Percentiles rank a stretch among this genome's conserved stretches.
Evolutionary conservation across 2,113 vertebrate species (phyloP).

Genomic region (Syrrhaptes paradoxus): DNA sequence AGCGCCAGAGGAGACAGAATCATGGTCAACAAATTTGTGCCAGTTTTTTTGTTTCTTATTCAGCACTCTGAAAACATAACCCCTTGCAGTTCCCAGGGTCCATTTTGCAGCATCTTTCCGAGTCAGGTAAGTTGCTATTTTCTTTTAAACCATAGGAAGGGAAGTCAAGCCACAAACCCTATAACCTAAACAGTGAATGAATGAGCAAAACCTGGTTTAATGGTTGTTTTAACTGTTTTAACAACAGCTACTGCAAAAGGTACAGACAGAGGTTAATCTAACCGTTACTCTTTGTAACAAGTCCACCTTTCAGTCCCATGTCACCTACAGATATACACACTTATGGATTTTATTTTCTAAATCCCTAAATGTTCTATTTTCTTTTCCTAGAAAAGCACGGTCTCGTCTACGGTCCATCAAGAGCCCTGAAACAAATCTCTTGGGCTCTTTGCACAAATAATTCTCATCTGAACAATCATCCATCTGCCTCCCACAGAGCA

Average conservation of each 20-base stretch:
- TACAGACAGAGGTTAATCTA: not conserved
- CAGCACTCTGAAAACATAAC: not conserved
- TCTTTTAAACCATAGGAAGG: not conserved
- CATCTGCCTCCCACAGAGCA: not conserved
- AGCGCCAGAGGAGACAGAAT: constrained; percentile 1
- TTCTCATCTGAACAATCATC: not conserved
- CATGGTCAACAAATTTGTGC: not conserved
- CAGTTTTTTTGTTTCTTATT: not conserved
- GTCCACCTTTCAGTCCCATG: not conserved
- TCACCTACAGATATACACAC: not conserved
- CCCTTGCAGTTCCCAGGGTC: not conserved
- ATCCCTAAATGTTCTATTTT: not conserved
- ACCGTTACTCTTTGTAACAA: not conserved
- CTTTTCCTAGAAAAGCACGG: not conserved
- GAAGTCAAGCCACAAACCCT: not conserved
- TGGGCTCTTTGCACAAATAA: not conserved
- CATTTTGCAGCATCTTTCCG: not conserved
- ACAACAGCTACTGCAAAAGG: not conserved
- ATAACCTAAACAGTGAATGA: not conserved
- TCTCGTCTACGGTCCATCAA: not conserved
- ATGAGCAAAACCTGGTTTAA: not conserved
- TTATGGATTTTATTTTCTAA: not conserved
- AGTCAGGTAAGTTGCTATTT: not conserved
- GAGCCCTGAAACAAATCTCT: not conserved
- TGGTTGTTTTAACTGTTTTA: not conserved